A percentile compares a stretch with the other conserved stretches of the same genome.
Conservation (phyloP, 2,113 vertebrate species). For the Aspidoscelis tigris region DNA sequence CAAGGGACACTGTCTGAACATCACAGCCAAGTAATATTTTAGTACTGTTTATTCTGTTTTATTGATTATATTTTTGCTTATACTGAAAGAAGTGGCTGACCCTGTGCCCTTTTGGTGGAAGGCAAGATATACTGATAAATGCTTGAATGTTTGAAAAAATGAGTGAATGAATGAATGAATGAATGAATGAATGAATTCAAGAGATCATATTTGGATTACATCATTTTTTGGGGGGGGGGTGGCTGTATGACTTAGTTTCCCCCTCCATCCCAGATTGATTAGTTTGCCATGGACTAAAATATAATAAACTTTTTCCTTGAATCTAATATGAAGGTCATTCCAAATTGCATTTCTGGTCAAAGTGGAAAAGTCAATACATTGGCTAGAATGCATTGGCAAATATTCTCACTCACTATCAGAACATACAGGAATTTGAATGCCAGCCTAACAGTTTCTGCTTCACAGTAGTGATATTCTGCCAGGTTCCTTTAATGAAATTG, state of each 20-base stretch:
- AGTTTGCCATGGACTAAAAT: background rate
- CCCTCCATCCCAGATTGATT: background rate
- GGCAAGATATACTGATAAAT: too few species aligned
- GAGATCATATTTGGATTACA: background rate
- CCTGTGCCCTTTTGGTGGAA: too few species aligned
- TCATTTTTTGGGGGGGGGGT: too few species aligned
- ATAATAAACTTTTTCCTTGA: background rate
- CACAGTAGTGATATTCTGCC: conserved; percentile 7
- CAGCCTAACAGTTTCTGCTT: conserved; percentile 13
- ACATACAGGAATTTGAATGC: background rate
- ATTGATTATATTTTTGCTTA: too few species aligned
- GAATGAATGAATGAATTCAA: too few species aligned
- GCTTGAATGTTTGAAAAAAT: too few species aligned
- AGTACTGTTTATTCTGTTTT: too few species aligned
- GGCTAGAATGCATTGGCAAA: background rate
- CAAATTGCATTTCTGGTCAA: conserved; percentile 13
- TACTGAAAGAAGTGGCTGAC: too few species aligned
- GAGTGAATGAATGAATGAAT: too few species aligned
- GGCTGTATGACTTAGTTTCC: too few species aligned
- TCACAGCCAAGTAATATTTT: too few species aligned
- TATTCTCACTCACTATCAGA: conserved; percentile 3
- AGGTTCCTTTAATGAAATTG: conserved; percentile 32
- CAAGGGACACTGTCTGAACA: too few species aligned
- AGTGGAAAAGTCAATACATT: conserved; percentile 6
- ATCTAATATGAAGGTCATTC: conserved; percentile 6